These are phyloP conservation scores for Cheilosia impressa DNA, from an alignment of 2,888 invertebrate genomes.

Conservation along the genomic window DNA sequence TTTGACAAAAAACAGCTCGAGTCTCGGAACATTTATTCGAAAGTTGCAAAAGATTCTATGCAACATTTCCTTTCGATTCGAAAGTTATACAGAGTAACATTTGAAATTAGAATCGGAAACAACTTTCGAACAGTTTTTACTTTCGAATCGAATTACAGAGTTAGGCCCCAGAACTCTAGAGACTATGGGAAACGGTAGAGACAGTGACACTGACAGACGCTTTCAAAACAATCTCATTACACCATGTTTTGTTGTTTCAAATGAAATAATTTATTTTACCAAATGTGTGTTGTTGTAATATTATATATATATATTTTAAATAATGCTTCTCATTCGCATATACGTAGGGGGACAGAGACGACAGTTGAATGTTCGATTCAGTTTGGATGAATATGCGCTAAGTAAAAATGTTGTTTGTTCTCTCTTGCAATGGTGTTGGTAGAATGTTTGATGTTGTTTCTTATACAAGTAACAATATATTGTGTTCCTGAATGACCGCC, in stretches of 20 bases:
- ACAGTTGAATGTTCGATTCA: slow-evolving; percentile 52
- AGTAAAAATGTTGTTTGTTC: slow-evolving; percentile 77
- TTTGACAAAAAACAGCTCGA: too few species aligned
- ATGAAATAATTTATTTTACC: slow-evolving; percentile 75
- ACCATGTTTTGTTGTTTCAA: slow-evolving; percentile 39
- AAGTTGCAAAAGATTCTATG: too few species aligned
- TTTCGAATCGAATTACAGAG: too few species aligned
- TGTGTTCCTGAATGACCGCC: slow-evolving; percentile 64
- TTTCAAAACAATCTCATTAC: slow-evolving; percentile 25
- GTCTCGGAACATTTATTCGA: too few species aligned
- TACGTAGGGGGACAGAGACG: slow-evolving; percentile 36
- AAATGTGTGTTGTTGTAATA: slow-evolving; percentile 72
- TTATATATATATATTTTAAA: slow-evolving; percentile 65
- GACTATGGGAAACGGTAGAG: slow-evolving; percentile 8
- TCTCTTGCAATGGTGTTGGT: slow-evolving; percentile 57
- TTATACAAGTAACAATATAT: slow-evolving; percentile 66
- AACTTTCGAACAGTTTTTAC: too few species aligned
- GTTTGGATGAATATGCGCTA: slow-evolving; percentile 70
- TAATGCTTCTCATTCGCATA: slow-evolving; percentile 65
- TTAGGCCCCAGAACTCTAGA: slow-evolving; percentile 30
- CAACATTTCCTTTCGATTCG: too few species aligned
- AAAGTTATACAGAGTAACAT: too few species aligned
- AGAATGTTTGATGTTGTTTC: slow-evolving; percentile 76
- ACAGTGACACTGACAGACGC: neutral
- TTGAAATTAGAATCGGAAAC: too few species aligned